phyloP scores from a whole-genome alignment of 1,140 invertebrate species.

The Magallana gigas region DNA sequence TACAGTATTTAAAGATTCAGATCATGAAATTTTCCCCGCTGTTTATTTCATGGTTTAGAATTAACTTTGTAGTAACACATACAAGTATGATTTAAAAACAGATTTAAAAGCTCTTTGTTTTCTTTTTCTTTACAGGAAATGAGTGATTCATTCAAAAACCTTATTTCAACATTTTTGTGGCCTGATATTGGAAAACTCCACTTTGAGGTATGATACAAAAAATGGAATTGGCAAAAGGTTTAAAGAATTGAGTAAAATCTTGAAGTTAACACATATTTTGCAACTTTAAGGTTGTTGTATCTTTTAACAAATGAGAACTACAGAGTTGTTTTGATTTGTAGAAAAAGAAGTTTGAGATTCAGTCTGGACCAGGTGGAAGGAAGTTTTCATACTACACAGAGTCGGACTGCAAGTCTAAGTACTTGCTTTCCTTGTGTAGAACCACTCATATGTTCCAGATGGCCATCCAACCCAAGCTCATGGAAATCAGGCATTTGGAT shows the following conservation, averaged over 20 bases:
- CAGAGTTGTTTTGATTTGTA: slow-evolving; percentile 75
- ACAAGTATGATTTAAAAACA: too few relatives aligned
- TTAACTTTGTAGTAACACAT: too few relatives aligned
- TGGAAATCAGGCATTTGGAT: slow-evolving; percentile 87
- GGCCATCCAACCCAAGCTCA: slow-evolving; percentile 91
- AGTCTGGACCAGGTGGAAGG: slow-evolving; percentile 83
- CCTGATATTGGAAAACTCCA: slow-evolving; percentile 95
- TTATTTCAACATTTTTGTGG: slow-evolving; percentile 89
- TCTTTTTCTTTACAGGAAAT: slow-evolving; percentile 68
- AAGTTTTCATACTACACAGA: slow-evolving; percentile 94
- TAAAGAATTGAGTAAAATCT: neutral
- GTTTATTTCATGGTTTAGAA: too few relatives aligned
- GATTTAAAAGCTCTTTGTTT: too few relatives aligned
- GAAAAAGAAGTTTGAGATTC: slow-evolving; percentile 97
- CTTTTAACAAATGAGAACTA: neutral
- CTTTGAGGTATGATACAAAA: slow-evolving; percentile 88
- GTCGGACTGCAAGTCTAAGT: slow-evolving; percentile 94
- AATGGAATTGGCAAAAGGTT: neutral
- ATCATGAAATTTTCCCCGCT: too few relatives aligned
- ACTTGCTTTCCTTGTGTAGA: slow-evolving; percentile 91
- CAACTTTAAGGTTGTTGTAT: neutral
- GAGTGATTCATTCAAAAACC: slow-evolving; percentile 72
- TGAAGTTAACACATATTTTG: neutral
- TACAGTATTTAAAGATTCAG: too few relatives aligned
- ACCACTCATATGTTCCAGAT: slow-evolving; percentile 97